phyloP scores from a whole-genome alignment of 2,113 vertebrate species.

The Leucosticte australis region DNA sequence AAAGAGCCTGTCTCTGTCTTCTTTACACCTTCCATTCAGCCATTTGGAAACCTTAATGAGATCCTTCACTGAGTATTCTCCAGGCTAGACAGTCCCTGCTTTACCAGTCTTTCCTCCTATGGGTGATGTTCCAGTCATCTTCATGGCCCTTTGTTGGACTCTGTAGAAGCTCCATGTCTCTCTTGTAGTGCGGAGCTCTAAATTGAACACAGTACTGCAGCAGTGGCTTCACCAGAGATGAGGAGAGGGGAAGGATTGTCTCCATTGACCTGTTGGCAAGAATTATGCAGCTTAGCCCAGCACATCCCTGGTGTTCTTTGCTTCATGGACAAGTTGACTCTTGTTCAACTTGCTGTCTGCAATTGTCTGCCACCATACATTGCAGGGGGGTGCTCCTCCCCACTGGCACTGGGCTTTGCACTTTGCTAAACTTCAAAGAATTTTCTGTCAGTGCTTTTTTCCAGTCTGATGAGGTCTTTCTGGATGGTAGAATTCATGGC shows the following conservation, averaged over 20 bases:
- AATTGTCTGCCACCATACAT: not conserved
- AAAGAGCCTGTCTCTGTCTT: not conserved
- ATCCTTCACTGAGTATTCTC: not conserved
- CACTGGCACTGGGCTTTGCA: not conserved
- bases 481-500: not conserved
- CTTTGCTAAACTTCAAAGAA: not conserved
- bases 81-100: not conserved
- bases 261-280: not conserved
- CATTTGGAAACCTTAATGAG: not conserved
- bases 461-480: not conserved
- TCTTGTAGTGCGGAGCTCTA: not conserved
- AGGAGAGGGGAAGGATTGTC: not conserved
- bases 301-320: not conserved
- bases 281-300: not conserved
- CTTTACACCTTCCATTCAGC: not conserved
- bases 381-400: not conserved
- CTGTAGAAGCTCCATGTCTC: not conserved
- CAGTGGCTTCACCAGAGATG: not conserved
- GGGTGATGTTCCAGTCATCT: not conserved
- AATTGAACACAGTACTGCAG: not conserved
- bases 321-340: not conserved
- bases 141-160: not conserved
- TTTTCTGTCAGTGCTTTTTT: not conserved
- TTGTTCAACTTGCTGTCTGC: not conserved
- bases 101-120: not conserved